Evolutionary conservation across 23 tunicate genomes (phyloP).

Genomic region (Botrylloides violaceus): DNA sequence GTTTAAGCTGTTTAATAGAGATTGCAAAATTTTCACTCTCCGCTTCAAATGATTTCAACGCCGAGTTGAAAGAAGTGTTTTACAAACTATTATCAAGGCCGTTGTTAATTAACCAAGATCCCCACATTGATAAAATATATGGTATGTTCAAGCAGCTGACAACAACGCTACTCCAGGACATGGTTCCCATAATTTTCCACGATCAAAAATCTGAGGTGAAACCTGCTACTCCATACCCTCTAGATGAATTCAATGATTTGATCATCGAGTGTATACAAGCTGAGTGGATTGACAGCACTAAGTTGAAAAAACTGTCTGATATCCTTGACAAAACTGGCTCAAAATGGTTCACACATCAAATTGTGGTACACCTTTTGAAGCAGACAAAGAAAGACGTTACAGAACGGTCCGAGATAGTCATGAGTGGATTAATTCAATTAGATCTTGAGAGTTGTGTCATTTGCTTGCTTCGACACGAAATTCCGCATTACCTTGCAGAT

Average conservation of each 20-base stretch:
- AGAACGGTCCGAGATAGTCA: slow-evolving; percentile 32
- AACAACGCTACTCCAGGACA: not conserved
- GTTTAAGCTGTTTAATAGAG: slow-evolving; percentile 30
- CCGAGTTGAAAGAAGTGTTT: slow-evolving; percentile 18
- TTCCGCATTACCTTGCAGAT: slow-evolving; percentile 28
- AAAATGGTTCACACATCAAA: slow-evolving; percentile 26
- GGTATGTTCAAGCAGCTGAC: not conserved
- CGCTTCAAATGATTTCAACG: not conserved
- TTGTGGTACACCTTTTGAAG: slow-evolving; percentile 26
- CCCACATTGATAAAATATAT: not conserved
- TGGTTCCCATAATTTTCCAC: not conserved
- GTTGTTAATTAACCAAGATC: not conserved
- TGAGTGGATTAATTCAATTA: slow-evolving; percentile 30
- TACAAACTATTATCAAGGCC: slow-evolving; percentile 19
- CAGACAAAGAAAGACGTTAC: slow-evolving; percentile 27
- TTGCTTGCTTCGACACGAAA: slow-evolving; percentile 38
- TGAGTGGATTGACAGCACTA: slow-evolving; percentile 11
- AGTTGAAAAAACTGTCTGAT: not conserved
- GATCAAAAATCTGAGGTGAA: not conserved
- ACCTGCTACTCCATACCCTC: not conserved
- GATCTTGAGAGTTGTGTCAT: slow-evolving; percentile 45
- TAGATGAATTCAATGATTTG: not conserved
- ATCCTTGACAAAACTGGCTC: slow-evolving; percentile 6
- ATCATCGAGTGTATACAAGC: slow-evolving; percentile 1
- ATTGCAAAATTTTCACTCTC: slow-evolving; percentile 28